These are phyloP conservation scores for Stenodema calcarata DNA, from an alignment of 2,888 invertebrate species.

Conservation along the genomic window DNA sequence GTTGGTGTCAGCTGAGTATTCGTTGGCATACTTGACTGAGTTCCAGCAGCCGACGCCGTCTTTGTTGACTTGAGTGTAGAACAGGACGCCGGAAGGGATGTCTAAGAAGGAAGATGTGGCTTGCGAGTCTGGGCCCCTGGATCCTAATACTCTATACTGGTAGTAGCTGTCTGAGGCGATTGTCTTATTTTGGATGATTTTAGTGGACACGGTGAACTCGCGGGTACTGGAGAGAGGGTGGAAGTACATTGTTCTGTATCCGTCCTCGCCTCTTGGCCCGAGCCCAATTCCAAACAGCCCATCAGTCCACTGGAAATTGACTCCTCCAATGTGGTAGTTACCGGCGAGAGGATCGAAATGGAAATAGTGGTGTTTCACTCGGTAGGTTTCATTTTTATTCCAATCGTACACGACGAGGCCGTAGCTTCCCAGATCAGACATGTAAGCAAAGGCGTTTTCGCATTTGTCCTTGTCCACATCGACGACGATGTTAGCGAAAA, in stretches of 20 bases:
- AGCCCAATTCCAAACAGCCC: conserved; percentile 79
- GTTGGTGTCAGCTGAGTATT: conserved; percentile 70
- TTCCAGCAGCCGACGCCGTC: conserved; percentile 85
- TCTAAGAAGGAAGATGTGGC: conserved; percentile 78
- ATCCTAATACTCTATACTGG: conserved; percentile 76
- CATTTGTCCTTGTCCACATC: conserved; percentile 75
- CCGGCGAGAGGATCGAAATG: conserved; percentile 77
- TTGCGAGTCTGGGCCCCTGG: conserved; percentile 75
- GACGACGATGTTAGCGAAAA: conserved; percentile 81
- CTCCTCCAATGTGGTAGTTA: conserved; percentile 75
- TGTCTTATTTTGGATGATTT: conserved; percentile 74
- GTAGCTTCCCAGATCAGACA: conserved; percentile 75
- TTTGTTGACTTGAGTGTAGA: conserved; percentile 79
- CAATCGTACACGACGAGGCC: conserved; percentile 80
- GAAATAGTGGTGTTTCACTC: conserved; percentile 77
- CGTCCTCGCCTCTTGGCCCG: conserved; percentile 66
- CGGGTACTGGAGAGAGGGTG: conserved; percentile 83
- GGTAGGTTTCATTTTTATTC: conserved; percentile 77
- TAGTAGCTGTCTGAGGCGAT: conserved; percentile 74
- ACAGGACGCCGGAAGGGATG: conserved; percentile 71
- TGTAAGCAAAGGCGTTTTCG: conserved; percentile 77
- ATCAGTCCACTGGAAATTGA: conserved; percentile 84
- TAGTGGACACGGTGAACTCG: conserved; percentile 79
- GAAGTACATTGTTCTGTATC: conserved; percentile 71
- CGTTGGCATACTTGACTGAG: conserved; percentile 65